Conservation (phyloP, 2,888 invertebrate genomes). For the Aleiodes alternator region DNA sequence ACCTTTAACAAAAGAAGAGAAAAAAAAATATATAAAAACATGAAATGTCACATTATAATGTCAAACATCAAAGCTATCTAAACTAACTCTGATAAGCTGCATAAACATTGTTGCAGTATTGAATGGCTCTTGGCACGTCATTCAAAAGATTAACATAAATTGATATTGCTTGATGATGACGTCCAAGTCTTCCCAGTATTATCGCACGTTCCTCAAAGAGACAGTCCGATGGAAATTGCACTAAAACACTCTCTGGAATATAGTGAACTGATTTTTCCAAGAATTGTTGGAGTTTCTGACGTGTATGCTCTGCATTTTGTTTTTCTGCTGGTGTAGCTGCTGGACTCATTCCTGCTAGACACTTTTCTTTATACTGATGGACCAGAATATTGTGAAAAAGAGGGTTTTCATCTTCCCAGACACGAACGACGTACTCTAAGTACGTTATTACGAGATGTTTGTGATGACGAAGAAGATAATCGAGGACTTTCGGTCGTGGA, state of each 20-base stretch:
- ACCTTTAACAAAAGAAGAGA: constrained; percentile 51
- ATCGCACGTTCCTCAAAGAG: constrained; percentile 95
- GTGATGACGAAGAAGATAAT: constrained; percentile 90
- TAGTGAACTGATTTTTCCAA: constrained; percentile 88
- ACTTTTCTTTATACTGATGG: constrained; percentile 90
- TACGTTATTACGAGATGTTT: constrained; percentile 92
- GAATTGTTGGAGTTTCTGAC: constrained; percentile 85
- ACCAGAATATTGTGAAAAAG: constrained; percentile 94
- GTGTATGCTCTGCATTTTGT: constrained; percentile 77
- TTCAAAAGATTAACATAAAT: constrained; percentile 93
- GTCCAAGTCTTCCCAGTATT: constrained; percentile 92
- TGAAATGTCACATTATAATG: constrained; percentile 3
- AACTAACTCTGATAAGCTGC: constrained; percentile 71
- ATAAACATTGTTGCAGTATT: constrained; percentile 88
- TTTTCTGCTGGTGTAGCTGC: constrained; percentile 74
- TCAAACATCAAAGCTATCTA: not conserved
- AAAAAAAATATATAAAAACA: no score
- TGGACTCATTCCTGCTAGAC: constrained; percentile 66
- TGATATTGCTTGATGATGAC: constrained; percentile 94
- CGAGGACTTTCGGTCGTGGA: constrained; percentile 91
- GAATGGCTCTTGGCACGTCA: constrained; percentile 88
- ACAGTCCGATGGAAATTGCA: constrained; percentile 89
- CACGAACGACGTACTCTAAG: constrained; percentile 93
- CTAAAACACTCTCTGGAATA: constrained; percentile 89
- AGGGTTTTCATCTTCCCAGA: constrained; percentile 91